These are phyloP conservation scores for Myocastor coypus DNA, from an alignment of 2,113 vertebrate species.

Conservation along the genomic window DNA sequence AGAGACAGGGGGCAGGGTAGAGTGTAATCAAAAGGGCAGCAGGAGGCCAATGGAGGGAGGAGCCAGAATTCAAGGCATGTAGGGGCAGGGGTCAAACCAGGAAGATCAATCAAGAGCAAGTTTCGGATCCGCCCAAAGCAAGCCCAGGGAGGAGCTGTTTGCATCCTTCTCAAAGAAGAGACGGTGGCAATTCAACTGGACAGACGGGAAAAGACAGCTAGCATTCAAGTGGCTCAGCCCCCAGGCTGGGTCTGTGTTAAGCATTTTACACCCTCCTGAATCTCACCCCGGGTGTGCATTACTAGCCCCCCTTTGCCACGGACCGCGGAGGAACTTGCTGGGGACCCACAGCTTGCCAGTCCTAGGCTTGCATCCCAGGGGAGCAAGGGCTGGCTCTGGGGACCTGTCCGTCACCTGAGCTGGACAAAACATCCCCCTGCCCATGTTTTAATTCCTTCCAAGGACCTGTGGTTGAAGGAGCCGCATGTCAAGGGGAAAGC, in stretches of 20 bases:
- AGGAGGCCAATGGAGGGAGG: slow-evolving; percentile 41
- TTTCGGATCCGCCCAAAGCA: neutral
- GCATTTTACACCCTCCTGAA: neutral
- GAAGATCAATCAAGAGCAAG: slow-evolving; percentile 46
- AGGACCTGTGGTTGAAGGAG: neutral
- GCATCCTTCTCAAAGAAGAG: neutral
- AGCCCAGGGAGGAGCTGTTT: neutral
- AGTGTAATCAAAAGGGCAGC: slow-evolving; percentile 50
- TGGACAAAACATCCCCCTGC: neutral
- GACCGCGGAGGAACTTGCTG: neutral
- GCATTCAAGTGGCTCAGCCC: neutral
- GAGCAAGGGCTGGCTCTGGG: neutral
- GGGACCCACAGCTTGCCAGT: neutral
- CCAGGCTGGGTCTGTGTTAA: too few species aligned
- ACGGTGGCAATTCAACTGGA: neutral
- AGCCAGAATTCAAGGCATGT: slow-evolving; percentile 71
- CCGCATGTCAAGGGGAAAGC: neutral
- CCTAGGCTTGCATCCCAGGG: neutral
- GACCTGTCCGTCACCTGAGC: neutral
- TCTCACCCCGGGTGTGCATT: neutral
- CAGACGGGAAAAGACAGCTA: neutral
- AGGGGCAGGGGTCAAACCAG: slow-evolving; percentile 64
- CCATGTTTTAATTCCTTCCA: neutral
- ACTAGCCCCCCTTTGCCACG: neutral
- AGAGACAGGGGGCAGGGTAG: neutral